A percentile compares a stretch with the other conserved stretches of the same genome.
phyloP scores from a whole-genome alignment of 2,888 invertebrate species.

The Chrysina gloriosa region DNA sequence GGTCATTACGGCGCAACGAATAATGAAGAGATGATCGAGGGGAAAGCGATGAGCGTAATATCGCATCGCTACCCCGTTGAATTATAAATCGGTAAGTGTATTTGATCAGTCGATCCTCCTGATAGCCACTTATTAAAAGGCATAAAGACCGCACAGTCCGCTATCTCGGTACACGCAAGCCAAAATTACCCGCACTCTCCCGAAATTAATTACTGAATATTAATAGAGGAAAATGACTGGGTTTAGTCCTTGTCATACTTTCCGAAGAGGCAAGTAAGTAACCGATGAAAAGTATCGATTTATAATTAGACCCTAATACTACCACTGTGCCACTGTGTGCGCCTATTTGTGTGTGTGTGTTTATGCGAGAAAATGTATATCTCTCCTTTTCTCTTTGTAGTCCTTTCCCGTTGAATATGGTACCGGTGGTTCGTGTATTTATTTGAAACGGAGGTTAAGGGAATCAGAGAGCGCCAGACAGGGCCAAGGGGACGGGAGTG shows the following conservation, averaged over 20 bases:
- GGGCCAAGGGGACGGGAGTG: neutral
- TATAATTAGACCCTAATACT: slow-evolving; percentile 57
- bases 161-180: slow-evolving; percentile 61
- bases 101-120: slow-evolving; percentile 61
- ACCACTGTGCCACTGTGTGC: neutral
- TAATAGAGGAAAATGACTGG: slow-evolving; percentile 64
- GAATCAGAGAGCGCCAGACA: slow-evolving; percentile 24
- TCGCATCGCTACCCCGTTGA: slow-evolving; percentile 44
- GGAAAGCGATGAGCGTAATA: slow-evolving; percentile 8
- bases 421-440: slow-evolving; percentile 28
- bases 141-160: slow-evolving; percentile 60
- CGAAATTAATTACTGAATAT: slow-evolving; percentile 65
- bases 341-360: slow-evolving; percentile 2
- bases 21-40: neutral
- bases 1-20: slow-evolving; percentile 5
- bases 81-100: slow-evolving; percentile 59
- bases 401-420: slow-evolving; percentile 29
- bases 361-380: neutral
- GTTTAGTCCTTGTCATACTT: slow-evolving; percentile 58
- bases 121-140: slow-evolving; percentile 63
- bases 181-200: slow-evolving; percentile 59
- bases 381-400: slow-evolving; percentile 6
- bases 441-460: slow-evolving; percentile 28
- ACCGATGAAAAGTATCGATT: slow-evolving; percentile 64
- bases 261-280: slow-evolving; percentile 62